Percentiles rank a stretch among this genome's conserved stretches.
These are phyloP conservation scores for Lasioglossum leucozonium DNA, from an alignment of 2,888 invertebrate genomes.

Conservation along the genomic window DNA sequence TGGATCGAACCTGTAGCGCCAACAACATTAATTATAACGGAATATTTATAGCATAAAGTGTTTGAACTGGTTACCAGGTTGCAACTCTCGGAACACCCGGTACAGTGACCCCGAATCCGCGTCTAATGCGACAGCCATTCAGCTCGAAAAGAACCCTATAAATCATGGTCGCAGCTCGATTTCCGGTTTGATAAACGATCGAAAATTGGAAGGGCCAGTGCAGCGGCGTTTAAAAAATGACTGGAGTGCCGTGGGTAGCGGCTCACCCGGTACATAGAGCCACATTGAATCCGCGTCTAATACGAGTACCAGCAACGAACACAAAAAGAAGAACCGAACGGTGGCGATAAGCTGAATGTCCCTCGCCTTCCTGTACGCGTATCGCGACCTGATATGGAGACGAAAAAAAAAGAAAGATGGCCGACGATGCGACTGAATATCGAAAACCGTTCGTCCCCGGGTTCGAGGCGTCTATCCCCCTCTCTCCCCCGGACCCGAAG, in stretches of 20 bases:
- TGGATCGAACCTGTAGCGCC: no score
- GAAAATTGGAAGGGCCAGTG: not conserved
- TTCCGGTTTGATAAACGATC: not conserved
- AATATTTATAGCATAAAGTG: no score
- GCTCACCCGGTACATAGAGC: not conserved
- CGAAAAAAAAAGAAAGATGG: not conserved
- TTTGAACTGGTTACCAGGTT: no score
- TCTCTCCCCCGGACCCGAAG: not conserved
- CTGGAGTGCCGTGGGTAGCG: not conserved
- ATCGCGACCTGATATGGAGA: slow-evolving; percentile 37
- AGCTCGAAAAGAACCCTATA: not conserved
- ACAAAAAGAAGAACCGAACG: slow-evolving; percentile 12
- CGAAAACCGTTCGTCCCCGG: slow-evolving; percentile 33
- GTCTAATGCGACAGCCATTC: no score
- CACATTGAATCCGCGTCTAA: slow-evolving; percentile 7
- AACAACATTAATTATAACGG: no score
- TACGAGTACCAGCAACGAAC: not conserved
- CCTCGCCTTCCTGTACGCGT: slow-evolving; percentile 20
- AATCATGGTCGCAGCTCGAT: not conserved
- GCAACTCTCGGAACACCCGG: no score
- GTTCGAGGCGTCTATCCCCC: not conserved
- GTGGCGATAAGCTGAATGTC: slow-evolving; percentile 24
- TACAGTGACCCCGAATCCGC: no score
- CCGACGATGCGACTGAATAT: slow-evolving; percentile 10
- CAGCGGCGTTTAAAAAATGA: not conserved